Evolutionary conservation across 1,140 invertebrate species (phyloP), one percentile per base, ranked within the genome.

Genomic region (Saxidomus purpurata): DNA sequence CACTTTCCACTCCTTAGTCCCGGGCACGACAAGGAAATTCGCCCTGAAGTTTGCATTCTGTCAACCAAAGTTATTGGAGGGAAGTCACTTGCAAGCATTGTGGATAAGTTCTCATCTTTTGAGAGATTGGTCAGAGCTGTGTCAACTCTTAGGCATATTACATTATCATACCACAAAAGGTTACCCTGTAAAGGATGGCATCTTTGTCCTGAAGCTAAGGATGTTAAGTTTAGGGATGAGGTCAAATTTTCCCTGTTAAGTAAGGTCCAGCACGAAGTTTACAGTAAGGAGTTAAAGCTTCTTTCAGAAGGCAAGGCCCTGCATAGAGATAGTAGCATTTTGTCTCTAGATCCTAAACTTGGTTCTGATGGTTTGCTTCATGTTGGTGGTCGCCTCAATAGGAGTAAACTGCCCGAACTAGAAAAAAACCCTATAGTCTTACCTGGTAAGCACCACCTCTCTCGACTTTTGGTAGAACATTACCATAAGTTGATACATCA

Each of bases 181-280:
- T 74, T 19, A 25, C 71, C 86, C 0, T 69, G 61, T 25, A 90
- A 90, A 40, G 22, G 84, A 80, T 91, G 71, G 77, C 82, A 55
- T n/a, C 1, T 86, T 17, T 47, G 67, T 71, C 28, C 67, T 36
- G 36, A 9, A 9, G 11, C 47, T 4, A 43, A 47, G 8, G 15
- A 15, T 43, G 25, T 47, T 11, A 25, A 3, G 36, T 4, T 25
- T 25, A 3, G 25, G 3, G 4, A 52, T 8, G 76, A 79, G 25
- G 36, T 25, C 15, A 40, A 11, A 11, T 11, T 71, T 71, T 8
- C 8, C 8, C 9, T 71, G 13, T 22, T 34, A 22, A 11, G 67
- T 22, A 71, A 6, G 8, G 67, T 71, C 13, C 67, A 71, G 67
- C 11, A 22, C 13, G 67, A 71, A 36, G 67, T 40, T 40, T 79